phyloP scores from a whole-genome alignment of 2,797 vertebrate species.

The Distichodus sexfasciatus region DNA sequence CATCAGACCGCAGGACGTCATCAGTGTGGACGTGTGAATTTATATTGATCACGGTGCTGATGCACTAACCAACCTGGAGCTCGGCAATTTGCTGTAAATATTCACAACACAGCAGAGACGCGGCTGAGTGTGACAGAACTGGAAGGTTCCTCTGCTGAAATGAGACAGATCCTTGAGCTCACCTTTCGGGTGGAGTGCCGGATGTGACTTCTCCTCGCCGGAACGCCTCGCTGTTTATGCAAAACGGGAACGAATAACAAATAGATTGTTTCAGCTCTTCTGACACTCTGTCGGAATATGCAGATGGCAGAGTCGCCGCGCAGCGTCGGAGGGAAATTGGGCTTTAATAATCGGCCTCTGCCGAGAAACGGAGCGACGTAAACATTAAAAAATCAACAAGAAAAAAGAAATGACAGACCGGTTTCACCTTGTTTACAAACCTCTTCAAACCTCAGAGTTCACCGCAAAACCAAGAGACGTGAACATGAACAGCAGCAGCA shows the following conservation, averaged over 20 bases:
- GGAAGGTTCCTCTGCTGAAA: neutral
- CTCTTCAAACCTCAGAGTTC: no score
- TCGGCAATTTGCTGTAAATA: no score
- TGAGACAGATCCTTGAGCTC: constrained; percentile 18
- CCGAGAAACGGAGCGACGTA: constrained; percentile 35
- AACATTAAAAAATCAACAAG: no score
- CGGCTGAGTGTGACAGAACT: constrained; percentile 26
- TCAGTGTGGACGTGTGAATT: no score
- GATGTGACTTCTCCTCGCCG: neutral
- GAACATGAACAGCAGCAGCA: no score
- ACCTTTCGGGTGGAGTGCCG: neutral
- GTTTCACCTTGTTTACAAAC: no score
- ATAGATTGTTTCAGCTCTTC: constrained; percentile 37
- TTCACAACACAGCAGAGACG: no score
- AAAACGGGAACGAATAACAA: constrained; percentile 39
- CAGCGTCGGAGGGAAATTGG: constrained; percentile 36
- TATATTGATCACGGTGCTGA: no score
- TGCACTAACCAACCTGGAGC: no score
- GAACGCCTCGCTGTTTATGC: constrained; percentile 23
- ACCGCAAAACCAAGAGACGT: no score
- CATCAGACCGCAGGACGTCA: no score
- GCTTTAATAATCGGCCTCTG: constrained; percentile 55
- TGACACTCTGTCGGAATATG: constrained; percentile 64
- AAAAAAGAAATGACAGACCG: no score
- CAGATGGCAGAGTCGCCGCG: constrained; percentile 47